A percentile compares a stretch with the other conserved stretches of the same genome.
phyloP scores from a whole-genome alignment of 2,113 vertebrate species.

The Isurus oxyrinchus region DNA sequence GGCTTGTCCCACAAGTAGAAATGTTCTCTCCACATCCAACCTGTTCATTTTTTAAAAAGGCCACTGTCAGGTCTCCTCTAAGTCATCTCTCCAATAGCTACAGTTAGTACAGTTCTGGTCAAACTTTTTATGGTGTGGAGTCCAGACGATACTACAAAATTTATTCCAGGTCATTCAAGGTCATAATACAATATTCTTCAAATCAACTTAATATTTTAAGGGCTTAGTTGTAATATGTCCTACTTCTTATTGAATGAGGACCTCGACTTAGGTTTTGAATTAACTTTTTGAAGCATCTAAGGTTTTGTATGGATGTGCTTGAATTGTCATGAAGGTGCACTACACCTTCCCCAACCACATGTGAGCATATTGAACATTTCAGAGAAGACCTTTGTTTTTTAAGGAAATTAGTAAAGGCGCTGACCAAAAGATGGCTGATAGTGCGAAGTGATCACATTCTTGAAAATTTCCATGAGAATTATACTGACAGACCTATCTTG shows the following conservation, averaged over 20 bases:
- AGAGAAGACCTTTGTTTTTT: no score
- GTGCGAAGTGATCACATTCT: no score
- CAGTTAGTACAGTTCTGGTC: not conserved
- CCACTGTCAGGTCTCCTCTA: not conserved
- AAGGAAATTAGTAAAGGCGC: no score
- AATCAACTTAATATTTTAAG: not conserved
- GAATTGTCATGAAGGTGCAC: no score
- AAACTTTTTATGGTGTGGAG: not conserved
- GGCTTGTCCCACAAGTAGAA: no score
- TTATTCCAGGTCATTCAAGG: not conserved
- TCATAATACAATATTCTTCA: not conserved
- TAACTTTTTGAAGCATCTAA: not conserved
- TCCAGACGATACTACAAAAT: not conserved
- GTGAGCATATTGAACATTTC: no score
- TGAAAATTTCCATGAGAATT: no score
- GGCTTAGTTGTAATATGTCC: not conserved
- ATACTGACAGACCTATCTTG: no score
- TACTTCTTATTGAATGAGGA: not conserved
- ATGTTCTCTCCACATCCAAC: no score
- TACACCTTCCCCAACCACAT: no score
- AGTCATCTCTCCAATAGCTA: not conserved
- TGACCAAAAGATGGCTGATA: no score
- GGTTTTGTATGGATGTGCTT: not conserved
- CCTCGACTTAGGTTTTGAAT: not conserved
- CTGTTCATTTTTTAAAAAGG: not conserved